Evolutionary conservation across 2,797 vertebrate species (phyloP), one percentile per base, ranked within the genome.

Genomic region (Pseudopleuronectes americanus): DNA sequence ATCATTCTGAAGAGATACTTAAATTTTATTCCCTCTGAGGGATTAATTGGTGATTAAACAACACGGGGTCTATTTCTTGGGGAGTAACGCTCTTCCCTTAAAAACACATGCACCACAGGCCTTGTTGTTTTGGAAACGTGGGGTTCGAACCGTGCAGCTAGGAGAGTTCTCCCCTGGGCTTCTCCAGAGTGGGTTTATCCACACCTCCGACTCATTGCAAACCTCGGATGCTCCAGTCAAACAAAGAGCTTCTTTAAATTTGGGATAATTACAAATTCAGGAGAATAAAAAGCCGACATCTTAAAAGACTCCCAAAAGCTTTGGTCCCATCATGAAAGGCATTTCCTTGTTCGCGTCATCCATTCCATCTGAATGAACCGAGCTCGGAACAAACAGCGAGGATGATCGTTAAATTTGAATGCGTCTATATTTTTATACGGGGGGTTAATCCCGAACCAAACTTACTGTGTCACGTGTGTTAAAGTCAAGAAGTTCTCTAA

Each of bases 81-180:
- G 65, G 78, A 83, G 74, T 60, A 61, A 74, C 67, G 70, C 71
- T 5, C 1, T 78, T 43, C 77, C 79, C 83, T 87, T 84, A 80
- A 85, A 91, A 92, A 85, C 87, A 87, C 77, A 80, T 77, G 76
- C 79, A 76, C 71, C 72, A 59, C 68, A 84, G 71, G 63, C 74
- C 61, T 70, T 74, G 51, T 70, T 85, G 48, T 79, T 77, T 57
- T 73, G 57, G 64, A 76, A 76, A 58, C 58, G 33, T 1, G 36
- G 36, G 38, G 70, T 73, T 58, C 72, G 62, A 86, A 55, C 47
- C 84, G 56, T 36, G 28, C 57, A 80, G 73, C 74, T 71, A 81
- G 77, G 17, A 68, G 36, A 45, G 28, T 61, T 67, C 33, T 67
- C 68, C 36, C 77, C 45, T 61, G 33, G 24, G 41, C 76, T 80